These are phyloP conservation scores for Empis stercorea DNA, from an alignment of 2,888 invertebrate genomes.

Conservation along the genomic window DNA sequence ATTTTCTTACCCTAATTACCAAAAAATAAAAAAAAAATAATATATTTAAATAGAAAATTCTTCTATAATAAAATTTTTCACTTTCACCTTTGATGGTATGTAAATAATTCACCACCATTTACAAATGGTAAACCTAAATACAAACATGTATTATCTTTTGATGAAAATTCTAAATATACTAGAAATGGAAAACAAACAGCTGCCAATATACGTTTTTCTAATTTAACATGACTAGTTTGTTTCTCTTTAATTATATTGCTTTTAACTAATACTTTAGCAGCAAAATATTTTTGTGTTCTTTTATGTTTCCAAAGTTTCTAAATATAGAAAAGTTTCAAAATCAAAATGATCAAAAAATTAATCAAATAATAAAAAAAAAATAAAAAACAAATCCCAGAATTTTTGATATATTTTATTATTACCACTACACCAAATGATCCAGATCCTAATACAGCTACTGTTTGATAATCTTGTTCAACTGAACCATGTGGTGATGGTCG, in stretches of 20 bases:
- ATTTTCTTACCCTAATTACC: slow-evolving; percentile 30
- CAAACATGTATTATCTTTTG: slow-evolving; percentile 74
- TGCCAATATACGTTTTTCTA: slow-evolving; percentile 82
- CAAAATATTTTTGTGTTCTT: slow-evolving; percentile 48
- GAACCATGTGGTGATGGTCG: slow-evolving; percentile 20
- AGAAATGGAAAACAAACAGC: slow-evolving; percentile 83
- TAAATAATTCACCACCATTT: slow-evolving; percentile 80
- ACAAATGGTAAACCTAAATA: slow-evolving; percentile 78
- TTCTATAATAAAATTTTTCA: no score
- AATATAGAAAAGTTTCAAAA: no score
- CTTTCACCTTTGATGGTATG: slow-evolving; percentile 41
- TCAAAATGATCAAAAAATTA: no score
- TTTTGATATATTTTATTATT: slow-evolving; percentile 13
- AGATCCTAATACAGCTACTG: slow-evolving; percentile 66
- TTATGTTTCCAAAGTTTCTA: slow-evolving; percentile 45
- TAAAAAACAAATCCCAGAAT: no score
- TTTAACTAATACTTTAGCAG: slow-evolving; percentile 84
- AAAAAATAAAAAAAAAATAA: no score
- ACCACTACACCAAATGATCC: slow-evolving; percentile 84
- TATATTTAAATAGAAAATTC: no score
- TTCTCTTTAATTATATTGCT: slow-evolving; percentile 75
- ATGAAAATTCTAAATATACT: slow-evolving; percentile 67
- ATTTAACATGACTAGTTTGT: slow-evolving; percentile 76
- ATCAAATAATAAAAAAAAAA: no score
- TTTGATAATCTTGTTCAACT: slow-evolving; percentile 52